Evolutionary conservation across 1,140 invertebrate species (phyloP).

Genomic region (Cherax quadricarinatus): DNA sequence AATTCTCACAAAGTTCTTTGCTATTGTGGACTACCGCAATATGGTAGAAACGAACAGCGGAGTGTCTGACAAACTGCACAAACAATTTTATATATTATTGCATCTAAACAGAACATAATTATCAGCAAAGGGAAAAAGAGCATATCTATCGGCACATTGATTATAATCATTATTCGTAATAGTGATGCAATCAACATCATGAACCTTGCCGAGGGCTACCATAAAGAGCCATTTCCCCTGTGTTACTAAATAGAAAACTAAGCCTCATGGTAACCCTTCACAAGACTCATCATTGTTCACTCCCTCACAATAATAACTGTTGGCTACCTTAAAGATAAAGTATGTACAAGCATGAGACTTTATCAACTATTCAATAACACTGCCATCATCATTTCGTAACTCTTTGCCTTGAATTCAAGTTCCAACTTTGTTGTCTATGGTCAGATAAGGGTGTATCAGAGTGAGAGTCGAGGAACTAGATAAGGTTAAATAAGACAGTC

Average conservation of each 20-base stretch:
- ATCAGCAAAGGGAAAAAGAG: conserved; percentile 71
- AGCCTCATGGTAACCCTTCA: conserved; percentile 52
- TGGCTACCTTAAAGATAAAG: conserved; percentile 71
- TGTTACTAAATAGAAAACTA: conserved; percentile 52
- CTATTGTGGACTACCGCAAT: conserved; percentile 69
- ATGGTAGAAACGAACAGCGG: conserved; percentile 70
- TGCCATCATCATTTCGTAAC: conserved; percentile 67
- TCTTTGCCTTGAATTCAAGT: conserved; percentile 66
- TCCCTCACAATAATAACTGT: conserved; percentile 69
- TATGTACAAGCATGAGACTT: conserved; percentile 71
- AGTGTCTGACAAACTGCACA: conserved; percentile 70
- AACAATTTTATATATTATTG: conserved; percentile 72
- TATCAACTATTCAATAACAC: conserved; percentile 70
- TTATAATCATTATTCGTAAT: conserved; percentile 71
- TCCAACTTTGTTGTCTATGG: conserved; percentile 68
- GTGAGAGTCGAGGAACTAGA: conserved; percentile 58
- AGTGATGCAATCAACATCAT: conserved; percentile 69
- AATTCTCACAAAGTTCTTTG: conserved; percentile 68
- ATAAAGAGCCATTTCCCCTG: conserved; percentile 37
- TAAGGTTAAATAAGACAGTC: conserved; percentile 56
- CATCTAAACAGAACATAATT: conserved; percentile 71
- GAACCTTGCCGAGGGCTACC: conserved; percentile 55
- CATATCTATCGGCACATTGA: conserved; percentile 71
- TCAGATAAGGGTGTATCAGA: conserved; percentile 63
- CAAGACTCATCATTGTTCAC: conserved; percentile 66